Conservation (phyloP, 2,113 vertebrate species). For the Vulpes lagopus region DNA sequence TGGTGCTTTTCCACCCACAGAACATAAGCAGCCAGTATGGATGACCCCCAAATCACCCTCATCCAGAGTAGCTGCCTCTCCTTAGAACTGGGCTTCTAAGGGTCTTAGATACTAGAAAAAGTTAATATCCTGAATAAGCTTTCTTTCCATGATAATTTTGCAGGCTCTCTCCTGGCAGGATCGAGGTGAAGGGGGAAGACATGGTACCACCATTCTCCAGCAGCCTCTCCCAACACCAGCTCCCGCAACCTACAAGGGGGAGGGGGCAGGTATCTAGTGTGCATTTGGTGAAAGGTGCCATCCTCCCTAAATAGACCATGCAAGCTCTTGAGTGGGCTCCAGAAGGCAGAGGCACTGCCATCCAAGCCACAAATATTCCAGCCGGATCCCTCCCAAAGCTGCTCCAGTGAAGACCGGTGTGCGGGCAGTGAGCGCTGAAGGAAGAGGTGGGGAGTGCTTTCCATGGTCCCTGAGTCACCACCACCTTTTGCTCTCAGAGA, state of each 20-base stretch:
- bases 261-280: fast-evolving
- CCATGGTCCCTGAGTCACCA: background rate
- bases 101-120: conserved; percentile 56
- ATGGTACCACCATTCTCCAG: background rate
- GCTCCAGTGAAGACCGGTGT: background rate
- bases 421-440: background rate
- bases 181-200: background rate
- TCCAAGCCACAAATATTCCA: background rate
- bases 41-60: background rate
- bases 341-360: background rate
- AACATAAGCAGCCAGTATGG: background rate
- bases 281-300: background rate
- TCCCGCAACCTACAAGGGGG: background rate
- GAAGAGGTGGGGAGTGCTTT: background rate
- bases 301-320: background rate
- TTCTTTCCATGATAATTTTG: conserved; percentile 51
- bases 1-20: background rate
- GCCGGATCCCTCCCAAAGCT: background rate
- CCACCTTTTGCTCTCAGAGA: conserved; percentile 54
- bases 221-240: background rate
- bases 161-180: conserved; percentile 26
- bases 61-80: background rate
- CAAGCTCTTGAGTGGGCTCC: background rate
- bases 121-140: conserved; percentile 65
- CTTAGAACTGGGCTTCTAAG: background rate